phyloP scores from a whole-genome alignment of 2,888 invertebrate species.

The Cryptocephalus primarius region DNA sequence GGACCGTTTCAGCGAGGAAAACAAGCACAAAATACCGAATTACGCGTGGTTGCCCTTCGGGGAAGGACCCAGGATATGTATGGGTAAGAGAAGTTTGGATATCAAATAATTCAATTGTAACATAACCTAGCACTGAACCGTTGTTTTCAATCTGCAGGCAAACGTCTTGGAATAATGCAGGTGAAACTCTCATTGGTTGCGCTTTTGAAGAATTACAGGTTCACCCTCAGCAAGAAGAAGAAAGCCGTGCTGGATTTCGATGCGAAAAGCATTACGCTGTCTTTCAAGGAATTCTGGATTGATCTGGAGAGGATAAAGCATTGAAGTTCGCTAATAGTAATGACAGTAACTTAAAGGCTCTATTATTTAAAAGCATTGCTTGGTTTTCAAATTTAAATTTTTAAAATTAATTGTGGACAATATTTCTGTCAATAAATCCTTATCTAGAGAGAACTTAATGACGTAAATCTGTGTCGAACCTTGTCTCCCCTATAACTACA shows the following conservation, averaged over 20 bases:
- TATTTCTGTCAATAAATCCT: too few relatives aligned
- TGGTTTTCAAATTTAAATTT: too few relatives aligned
- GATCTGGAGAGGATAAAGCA: not conserved
- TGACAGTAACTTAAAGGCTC: too few relatives aligned
- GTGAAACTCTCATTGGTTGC: not conserved
- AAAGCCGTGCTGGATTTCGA: not conserved
- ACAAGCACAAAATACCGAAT: constrained; percentile 12
- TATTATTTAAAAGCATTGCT: too few relatives aligned
- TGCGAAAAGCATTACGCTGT: not conserved
- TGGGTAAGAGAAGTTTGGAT: constrained; percentile 19
- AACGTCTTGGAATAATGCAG: not conserved
- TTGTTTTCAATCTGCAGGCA: not conserved
- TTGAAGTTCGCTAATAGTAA: too few relatives aligned
- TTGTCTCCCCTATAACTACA: too few relatives aligned
- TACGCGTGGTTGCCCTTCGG: constrained; percentile 29
- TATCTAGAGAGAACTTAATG: too few relatives aligned
- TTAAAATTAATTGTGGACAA: too few relatives aligned
- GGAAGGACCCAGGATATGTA: constrained; percentile 31
- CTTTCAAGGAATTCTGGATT: not conserved
- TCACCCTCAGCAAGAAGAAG: not conserved
- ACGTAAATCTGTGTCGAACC: too few relatives aligned
- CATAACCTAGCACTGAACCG: too few relatives aligned
- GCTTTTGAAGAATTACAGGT: not conserved
- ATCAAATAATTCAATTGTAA: not conserved
- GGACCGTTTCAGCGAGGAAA: constrained; percentile 18